Percentiles rank a stretch among this genome's conserved stretches.
Conservation (phyloP, 2,113 vertebrate genomes). For the Malurus elegans region DNA sequence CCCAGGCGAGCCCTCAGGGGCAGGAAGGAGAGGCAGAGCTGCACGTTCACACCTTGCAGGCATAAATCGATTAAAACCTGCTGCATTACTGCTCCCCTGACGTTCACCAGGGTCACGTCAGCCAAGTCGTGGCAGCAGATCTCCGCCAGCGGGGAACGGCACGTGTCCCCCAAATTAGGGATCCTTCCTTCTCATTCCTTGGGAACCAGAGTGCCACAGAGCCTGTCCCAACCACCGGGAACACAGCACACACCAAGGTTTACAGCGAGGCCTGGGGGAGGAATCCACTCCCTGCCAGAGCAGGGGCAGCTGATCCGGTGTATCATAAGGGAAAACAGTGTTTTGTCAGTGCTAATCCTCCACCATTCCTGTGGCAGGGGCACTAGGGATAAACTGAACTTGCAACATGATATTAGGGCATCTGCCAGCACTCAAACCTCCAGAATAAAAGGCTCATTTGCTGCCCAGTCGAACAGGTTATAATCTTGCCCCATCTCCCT, state of each 20-base stretch:
- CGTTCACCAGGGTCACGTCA: not conserved
- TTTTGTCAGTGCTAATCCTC: not conserved
- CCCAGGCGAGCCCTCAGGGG: not conserved
- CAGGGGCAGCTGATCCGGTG: not conserved
- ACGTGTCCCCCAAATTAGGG: not conserved
- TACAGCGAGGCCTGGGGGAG: not conserved
- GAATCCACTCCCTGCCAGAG: not conserved
- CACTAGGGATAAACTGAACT: constrained; percentile 15
- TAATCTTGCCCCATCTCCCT: not conserved
- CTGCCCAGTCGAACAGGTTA: constrained; percentile 47
- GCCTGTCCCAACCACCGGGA: not conserved
- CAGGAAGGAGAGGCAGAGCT: not conserved
- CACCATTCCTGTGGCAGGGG: not conserved
- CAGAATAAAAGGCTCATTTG: constrained; percentile 17
- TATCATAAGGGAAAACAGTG: not conserved
- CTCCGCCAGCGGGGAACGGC: not conserved
- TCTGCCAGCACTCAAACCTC: not conserved
- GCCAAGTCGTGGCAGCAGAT: not conserved
- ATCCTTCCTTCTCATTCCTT: not conserved
- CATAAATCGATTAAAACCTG: not conserved
- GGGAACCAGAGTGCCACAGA: not conserved
- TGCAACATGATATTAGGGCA: constrained; percentile 1
- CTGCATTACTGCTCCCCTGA: not conserved
- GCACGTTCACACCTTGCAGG: not conserved
- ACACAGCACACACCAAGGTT: not conserved